Conservation (phyloP, 2,888 invertebrate genomes). For the Melinaea menophilus region DNA sequence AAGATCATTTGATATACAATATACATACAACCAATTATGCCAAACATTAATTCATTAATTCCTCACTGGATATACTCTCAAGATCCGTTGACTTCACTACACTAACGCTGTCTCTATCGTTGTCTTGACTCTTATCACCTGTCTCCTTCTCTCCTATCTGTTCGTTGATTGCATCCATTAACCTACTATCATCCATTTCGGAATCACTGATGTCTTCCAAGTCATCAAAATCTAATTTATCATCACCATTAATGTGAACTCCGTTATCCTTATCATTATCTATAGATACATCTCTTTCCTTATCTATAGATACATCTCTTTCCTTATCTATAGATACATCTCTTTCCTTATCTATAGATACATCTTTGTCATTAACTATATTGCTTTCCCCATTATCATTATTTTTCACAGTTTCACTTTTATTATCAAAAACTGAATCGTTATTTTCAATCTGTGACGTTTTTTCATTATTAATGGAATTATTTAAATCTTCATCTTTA, state of each 20-base stretch:
- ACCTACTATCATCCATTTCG: conserved; percentile 42
- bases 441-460: background rate
- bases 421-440: conserved; percentile 10
- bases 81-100: background rate
- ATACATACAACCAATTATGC: background rate
- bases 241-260: conserved; percentile 17
- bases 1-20: background rate
- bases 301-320: conserved; percentile 5
- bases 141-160: conserved; percentile 30
- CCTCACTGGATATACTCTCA: background rate
- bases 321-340: background rate
- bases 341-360: background rate
- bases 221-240: conserved; percentile 35
- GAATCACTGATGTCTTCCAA: conserved; percentile 39
- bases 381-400: conserved; percentile 5
- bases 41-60: background rate
- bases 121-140: background rate
- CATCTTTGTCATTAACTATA: conserved; percentile 9
- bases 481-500: too few relatives aligned
- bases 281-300: background rate
- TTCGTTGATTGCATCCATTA: conserved; percentile 44
- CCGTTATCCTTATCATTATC: background rate
- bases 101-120: background rate
- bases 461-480: background rate
- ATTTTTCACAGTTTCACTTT: background rate